These are phyloP conservation scores for Cotesia typhae DNA, from an alignment of 1,140 invertebrate genomes.

Conservation along the genomic window DNA sequence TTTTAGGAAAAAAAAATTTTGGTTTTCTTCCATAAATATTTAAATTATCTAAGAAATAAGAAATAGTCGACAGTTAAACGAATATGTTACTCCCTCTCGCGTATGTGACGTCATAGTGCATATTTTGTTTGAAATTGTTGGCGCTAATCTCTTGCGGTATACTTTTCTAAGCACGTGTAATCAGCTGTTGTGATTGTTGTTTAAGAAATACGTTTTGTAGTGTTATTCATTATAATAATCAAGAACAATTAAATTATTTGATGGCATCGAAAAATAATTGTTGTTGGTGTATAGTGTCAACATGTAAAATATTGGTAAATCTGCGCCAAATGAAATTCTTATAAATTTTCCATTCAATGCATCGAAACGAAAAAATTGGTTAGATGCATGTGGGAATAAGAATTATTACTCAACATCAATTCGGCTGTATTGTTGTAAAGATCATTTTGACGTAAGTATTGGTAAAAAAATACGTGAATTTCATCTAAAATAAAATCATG, in stretches of 20 bases:
- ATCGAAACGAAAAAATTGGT: background rate
- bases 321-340: background rate
- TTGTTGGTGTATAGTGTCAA: background rate
- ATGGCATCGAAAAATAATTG: background rate
- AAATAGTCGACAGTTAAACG: background rate
- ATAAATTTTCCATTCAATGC: background rate
- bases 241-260: background rate
- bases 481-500: background rate
- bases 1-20: background rate
- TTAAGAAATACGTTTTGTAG: background rate
- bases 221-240: background rate
- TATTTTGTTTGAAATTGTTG: background rate
- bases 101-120: background rate
- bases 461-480: background rate
- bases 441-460: background rate
- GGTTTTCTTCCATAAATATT: background rate
- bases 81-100: background rate
- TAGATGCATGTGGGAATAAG: background rate
- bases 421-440: background rate
- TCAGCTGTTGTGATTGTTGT: background rate
- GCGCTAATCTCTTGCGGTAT: background rate
- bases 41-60: background rate
- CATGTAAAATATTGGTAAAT: background rate
- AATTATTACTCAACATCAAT: background rate
- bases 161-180: background rate